Base-by-base conservation (phyloP, 2,797 vertebrate genomes). In the Ctenosaura bakeri region DNA sequence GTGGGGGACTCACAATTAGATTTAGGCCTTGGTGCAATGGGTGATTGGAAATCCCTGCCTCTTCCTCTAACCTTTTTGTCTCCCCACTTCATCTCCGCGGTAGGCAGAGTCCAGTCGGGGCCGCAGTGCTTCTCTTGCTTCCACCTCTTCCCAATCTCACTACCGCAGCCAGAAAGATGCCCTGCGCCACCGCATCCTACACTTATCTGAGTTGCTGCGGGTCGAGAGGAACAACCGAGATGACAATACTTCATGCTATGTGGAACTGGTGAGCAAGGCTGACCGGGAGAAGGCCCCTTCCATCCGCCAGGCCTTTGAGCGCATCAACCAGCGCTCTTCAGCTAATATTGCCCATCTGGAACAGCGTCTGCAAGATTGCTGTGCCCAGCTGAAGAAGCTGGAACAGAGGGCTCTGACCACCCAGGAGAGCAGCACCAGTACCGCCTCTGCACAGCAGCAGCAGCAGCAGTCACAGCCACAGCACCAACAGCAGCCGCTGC, bases 231-330 rank as follows among this genome's bases (percentile, higher is more conserved):
- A 79, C 87, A 91, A 77, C 13, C 59, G 56, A 77, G 92, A 95
- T 13, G 52, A 93, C 66, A 94, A 96, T 83, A 91, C 86, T 0
- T 32, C 92, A 76, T 86, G 81, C 91, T 95, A 96, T 79, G 92
- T 96, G 87, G 94, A 94, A 73, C 85, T 96, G 76, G 92, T 96
- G 38, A 90, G 91, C 85, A 95, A 88, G 35, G 92, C 95, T 1
- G 56, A 94, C 64, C 24, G 7, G n/a, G 92, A 92, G 52, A 93
- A 94, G 85, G 94, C 89, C 20, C 32, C 62, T 2, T 93, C 92
- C n/a, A 91, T 94, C 50, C 77, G 90, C 20, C 76, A 90, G 88
- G 94, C 87, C 89, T 96, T 96, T 0, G 83, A 96, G 90, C 95
- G 91, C 76, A 92, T 94, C 88, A 96, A 96, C 85, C 95, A 96